Percentiles rank a stretch among this genome's conserved stretches.
These are phyloP conservation scores for Zaprionus tsacasi DNA, from an alignment of 1,140 invertebrate species.

Conservation along the genomic window DNA sequence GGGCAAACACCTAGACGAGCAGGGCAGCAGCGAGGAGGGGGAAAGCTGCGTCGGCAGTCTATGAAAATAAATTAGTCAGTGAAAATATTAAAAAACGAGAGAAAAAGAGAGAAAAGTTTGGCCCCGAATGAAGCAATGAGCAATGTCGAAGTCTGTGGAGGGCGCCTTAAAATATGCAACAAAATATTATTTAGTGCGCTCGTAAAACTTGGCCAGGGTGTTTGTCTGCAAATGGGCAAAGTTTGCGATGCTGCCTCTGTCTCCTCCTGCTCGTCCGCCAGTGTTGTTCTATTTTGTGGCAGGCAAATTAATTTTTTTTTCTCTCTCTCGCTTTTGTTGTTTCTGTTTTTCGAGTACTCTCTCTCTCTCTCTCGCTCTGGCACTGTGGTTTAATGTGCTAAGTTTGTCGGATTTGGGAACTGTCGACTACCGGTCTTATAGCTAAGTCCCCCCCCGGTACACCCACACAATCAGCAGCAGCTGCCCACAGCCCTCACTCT, in stretches of 20 bases:
- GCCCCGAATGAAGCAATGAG: constrained; percentile 30
- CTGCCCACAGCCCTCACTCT: constrained; percentile 28
- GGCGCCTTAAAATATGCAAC: constrained; percentile 63
- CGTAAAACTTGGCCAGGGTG: constrained; percentile 61
- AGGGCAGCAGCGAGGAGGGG: background rate
- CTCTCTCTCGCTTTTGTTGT: background rate
- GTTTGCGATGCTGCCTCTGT: constrained; percentile 35
- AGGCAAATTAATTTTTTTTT: constrained; percentile 52
- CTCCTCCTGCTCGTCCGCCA: background rate
- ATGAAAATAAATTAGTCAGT: constrained; percentile 72
- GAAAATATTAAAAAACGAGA: constrained; percentile 40
- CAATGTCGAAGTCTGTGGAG: constrained; percentile 15
- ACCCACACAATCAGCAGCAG: constrained; percentile 21
- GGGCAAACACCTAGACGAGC: constrained; percentile 57
- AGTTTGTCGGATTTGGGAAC: constrained; percentile 29
- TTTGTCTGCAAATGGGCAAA: constrained; percentile 59
- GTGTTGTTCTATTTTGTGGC: constrained; percentile 27
- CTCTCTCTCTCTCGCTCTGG: background rate
- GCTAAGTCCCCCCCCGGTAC: background rate
- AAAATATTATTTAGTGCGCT: constrained; percentile 73
- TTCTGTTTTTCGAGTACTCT: constrained; percentile 1
- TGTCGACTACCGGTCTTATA: constrained; percentile 45
- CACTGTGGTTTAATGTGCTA: constrained; percentile 40
- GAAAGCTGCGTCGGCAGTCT: constrained; percentile 43
- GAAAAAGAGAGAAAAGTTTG: constrained; percentile 28